A percentile compares a stretch with the other conserved stretches of the same genome.
These are phyloP conservation scores for Matsumurasca onukii DNA, from an alignment of 1,140 invertebrate species.

Conservation along the genomic window DNA sequence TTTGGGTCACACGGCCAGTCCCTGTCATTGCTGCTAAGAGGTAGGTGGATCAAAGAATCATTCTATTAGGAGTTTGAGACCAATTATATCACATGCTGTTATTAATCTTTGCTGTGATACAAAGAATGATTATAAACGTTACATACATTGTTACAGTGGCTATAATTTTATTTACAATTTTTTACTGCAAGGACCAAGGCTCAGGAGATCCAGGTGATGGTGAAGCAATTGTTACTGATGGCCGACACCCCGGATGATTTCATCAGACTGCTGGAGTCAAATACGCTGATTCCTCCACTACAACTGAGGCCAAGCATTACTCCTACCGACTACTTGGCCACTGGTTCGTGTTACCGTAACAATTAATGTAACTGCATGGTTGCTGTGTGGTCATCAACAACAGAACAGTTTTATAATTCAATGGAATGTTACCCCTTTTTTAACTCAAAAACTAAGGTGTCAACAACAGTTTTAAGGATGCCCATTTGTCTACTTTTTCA, in stretches of 20 bases:
- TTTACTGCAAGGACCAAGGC: constrained; percentile 8
- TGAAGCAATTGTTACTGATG: constrained; percentile 2
- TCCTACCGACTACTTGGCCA: not conserved
- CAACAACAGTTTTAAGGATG: no score
- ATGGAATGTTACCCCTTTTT: no score
- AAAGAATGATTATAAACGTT: not conserved
- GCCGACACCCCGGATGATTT: not conserved
- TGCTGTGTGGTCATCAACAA: no score
- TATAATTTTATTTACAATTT: constrained; percentile 8
- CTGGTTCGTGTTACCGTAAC: no score
- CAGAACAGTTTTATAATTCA: no score
- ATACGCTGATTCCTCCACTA: not conserved
- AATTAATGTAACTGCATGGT: no score
- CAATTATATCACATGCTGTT: not conserved
- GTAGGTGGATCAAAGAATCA: constrained; percentile 45
- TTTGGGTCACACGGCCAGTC: constrained; percentile 78
- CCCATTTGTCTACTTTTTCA: no score
- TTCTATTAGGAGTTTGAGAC: constrained; percentile 12
- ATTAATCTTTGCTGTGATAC: not conserved
- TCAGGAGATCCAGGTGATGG: constrained; percentile 10
- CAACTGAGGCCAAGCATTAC: not conserved
- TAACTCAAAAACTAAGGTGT: no score
- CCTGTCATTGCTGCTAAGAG: constrained; percentile 62
- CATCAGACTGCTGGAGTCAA: constrained; percentile 1
- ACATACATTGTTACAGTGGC: no score